A percentile compares a stretch with the other conserved stretches of the same genome.
phyloP scores from a whole-genome alignment of 2,888 invertebrate genomes.

The Spodoptera picta region DNA sequence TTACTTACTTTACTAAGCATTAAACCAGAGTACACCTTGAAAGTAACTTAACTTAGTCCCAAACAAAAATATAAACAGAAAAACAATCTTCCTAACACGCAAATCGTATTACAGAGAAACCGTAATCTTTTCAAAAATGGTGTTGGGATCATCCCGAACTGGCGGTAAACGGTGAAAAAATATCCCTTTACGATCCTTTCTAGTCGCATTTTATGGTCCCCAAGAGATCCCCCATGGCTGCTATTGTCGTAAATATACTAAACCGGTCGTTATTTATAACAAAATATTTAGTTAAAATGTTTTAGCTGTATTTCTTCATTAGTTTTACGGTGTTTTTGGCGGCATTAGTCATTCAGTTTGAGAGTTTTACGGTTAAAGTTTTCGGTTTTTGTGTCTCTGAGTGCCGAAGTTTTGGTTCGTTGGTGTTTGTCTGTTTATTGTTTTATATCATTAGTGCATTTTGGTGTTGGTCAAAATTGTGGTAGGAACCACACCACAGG shows the following conservation, averaged over 20 bases:
- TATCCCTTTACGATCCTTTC: conserved; percentile 30
- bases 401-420: conserved; percentile 2
- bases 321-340: conserved; percentile 37
- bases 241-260: conserved; percentile 46
- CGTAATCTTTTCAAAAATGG: conserved; percentile 12
- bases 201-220: conserved; percentile 49
- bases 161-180: conserved; percentile 46
- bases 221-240: conserved; percentile 18
- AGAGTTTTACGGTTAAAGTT: conserved; percentile 38
- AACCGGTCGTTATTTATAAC: conserved; percentile 34
- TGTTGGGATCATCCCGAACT: conserved; percentile 26
- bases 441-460: background rate
- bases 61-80: conserved; percentile 1
- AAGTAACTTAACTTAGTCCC: too few species aligned
- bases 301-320: conserved; percentile 40
- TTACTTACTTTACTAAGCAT: too few species aligned
- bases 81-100: conserved; percentile 27
- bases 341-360: conserved; percentile 36
- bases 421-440: conserved; percentile 21
- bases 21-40: too few species aligned
- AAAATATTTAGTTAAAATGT: conserved; percentile 47
- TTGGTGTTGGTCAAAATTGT: too few species aligned
- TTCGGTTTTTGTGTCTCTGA: conserved; percentile 32
- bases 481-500: too few species aligned
- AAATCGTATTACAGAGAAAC: conserved; percentile 26